phyloP scores from a whole-genome alignment of 2,113 vertebrate species.

The Charina bottae region DNA sequence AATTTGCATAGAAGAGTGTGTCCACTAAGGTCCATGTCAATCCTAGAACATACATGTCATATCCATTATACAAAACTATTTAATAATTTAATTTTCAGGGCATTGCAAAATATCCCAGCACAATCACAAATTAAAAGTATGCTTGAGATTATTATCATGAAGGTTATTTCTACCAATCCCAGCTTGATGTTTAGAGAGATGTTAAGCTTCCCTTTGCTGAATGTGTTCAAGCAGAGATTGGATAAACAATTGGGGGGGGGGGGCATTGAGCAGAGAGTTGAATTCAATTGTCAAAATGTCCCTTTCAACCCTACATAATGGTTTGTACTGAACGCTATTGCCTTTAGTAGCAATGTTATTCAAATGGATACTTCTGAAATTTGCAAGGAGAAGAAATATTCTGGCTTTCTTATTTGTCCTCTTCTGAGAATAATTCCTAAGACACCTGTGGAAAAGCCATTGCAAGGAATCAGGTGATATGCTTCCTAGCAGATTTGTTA shows the following conservation, averaged over 20 bases:
- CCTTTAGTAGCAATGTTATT: neutral
- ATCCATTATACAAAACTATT: neutral
- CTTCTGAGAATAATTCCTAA: too few species aligned
- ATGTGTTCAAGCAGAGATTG: too few species aligned
- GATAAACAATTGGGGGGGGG: too few species aligned
- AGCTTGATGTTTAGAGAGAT: too few species aligned
- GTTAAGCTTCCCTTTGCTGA: too few species aligned
- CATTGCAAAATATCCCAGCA: conserved; percentile 8
- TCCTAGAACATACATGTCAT: neutral
- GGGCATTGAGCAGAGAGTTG: too few species aligned
- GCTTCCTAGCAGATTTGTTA: too few species aligned
- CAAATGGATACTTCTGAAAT: neutral
- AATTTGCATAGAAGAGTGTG: neutral
- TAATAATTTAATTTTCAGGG: conserved; percentile 15
- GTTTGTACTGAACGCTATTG: neutral
- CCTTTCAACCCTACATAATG: neutral
- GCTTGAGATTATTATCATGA: too few species aligned
- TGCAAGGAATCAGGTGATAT: too few species aligned
- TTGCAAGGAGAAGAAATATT: neutral
- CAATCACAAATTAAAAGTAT: conserved; percentile 11
- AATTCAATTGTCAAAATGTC: too few species aligned
- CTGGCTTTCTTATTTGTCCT: neutral
- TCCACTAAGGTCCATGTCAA: neutral
- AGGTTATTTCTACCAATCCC: too few species aligned
- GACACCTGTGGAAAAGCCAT: too few species aligned